phyloP scores from a whole-genome alignment of 1,140 invertebrate genomes.

The Drosophila setifemur region DNA sequence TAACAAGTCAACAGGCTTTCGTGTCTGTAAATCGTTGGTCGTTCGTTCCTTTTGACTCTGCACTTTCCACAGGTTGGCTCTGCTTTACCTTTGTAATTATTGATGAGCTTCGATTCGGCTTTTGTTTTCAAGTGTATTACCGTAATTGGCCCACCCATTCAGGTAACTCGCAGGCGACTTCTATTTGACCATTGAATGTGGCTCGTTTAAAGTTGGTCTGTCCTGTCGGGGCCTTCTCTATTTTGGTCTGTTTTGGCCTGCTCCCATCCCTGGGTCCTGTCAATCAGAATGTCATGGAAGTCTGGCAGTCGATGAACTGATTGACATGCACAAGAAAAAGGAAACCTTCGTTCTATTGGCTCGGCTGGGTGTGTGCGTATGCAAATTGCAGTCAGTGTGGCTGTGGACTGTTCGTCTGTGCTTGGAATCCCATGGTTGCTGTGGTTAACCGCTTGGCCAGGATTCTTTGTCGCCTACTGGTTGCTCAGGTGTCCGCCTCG shows the following conservation, averaged over 20 bases:
- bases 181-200: background rate
- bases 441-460: slow-evolving; percentile 45
- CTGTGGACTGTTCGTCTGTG: slow-evolving; percentile 1
- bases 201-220: slow-evolving; percentile 15
- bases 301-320: slow-evolving; percentile 35
- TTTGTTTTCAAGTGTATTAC: slow-evolving; percentile 42
- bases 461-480: slow-evolving; percentile 15
- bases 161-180: background rate
- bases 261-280: background rate
- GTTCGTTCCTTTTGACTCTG: slow-evolving; percentile 27
- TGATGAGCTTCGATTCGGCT: slow-evolving; percentile 45
- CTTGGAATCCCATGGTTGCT: slow-evolving; percentile 23
- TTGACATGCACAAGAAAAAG: slow-evolving; percentile 52
- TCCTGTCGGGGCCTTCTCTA: background rate
- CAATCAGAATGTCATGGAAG: slow-evolving; percentile 35
- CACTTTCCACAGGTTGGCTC: background rate
- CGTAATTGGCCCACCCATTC: slow-evolving; percentile 39
- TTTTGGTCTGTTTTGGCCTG: background rate
- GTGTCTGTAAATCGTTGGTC: slow-evolving; percentile 3
- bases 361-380: slow-evolving; percentile 20
- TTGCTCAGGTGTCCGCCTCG: slow-evolving; percentile 17
- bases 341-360: background rate
- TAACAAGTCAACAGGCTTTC: slow-evolving; percentile 8
- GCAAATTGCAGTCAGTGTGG: slow-evolving; percentile 42
- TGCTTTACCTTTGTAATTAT: slow-evolving; percentile 32